Conservation (phyloP, 1,140 invertebrate species). For the Ceratosolen fusciceps region DNA sequence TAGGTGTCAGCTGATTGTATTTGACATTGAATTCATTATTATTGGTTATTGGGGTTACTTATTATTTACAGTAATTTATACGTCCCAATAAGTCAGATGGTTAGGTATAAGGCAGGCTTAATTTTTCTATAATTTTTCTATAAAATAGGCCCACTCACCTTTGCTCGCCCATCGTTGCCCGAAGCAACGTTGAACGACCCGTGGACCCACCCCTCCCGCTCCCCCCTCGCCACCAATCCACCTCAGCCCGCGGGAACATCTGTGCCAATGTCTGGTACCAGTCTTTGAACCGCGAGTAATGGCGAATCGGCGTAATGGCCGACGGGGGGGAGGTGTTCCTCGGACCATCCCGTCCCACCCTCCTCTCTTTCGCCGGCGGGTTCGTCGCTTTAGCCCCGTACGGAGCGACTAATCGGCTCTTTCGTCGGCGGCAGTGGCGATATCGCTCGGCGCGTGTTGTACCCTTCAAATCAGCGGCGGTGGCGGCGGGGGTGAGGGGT, state of each 20-base stretch:
- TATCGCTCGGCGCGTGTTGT: slow-evolving; percentile 10
- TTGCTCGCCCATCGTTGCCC: neutral
- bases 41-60: too few relatives aligned
- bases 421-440: slow-evolving; percentile 10
- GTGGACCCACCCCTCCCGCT: too few relatives aligned
- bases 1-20: too few relatives aligned
- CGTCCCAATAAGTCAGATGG: too few relatives aligned
- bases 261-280: slow-evolving; percentile 12
- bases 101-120: too few relatives aligned
- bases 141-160: neutral
- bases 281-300: slow-evolving; percentile 14
- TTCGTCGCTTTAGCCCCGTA: too few relatives aligned
- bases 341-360: neutral
- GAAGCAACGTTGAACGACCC: neutral
- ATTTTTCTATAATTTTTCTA: too few relatives aligned
- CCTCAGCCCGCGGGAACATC: neutral
- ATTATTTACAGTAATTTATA: too few relatives aligned
- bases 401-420: neutral
- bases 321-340: slow-evolving; percentile 10
- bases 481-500: too few relatives aligned
- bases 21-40: too few relatives aligned
- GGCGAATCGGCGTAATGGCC: neutral
- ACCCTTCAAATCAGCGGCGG: neutral
- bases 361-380: too few relatives aligned
- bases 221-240: neutral